Conservation (phyloP, 2,113 vertebrate genomes). For the Zosterops lateralis region DNA sequence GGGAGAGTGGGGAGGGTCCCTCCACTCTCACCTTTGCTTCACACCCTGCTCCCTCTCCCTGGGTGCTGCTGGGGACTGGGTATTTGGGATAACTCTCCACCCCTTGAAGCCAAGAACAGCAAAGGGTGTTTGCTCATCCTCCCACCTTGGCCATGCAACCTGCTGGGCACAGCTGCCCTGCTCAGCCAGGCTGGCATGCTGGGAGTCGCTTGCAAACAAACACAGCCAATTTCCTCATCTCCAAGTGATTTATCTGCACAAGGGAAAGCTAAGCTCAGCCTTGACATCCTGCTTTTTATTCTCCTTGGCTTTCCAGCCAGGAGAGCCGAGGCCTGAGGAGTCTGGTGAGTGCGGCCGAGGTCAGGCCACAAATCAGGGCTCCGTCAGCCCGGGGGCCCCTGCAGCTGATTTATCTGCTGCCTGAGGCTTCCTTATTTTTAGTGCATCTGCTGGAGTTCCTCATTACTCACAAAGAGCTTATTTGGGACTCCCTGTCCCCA, state of each 20-base stretch:
- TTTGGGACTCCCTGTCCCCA: not conserved
- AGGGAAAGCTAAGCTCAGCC: not conserved
- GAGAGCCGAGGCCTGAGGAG: rapidly evolving
- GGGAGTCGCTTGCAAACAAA: rapidly evolving
- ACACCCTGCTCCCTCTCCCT: not conserved
- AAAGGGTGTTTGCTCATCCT: not conserved
- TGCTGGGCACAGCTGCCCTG: rapidly evolving
- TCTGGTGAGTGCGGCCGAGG: not conserved
- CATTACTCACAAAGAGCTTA: not conserved
- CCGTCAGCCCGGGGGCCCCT: not conserved
- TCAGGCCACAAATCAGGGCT: not conserved
- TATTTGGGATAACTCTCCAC: not conserved
- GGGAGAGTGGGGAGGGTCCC: not conserved
- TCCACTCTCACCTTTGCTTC: not conserved
- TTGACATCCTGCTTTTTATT: not conserved
- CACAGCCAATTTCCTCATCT: not conserved
- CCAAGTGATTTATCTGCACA: constrained; percentile 17
- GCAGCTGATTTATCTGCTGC: constrained; percentile 4
- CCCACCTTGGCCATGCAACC: rapidly evolving
- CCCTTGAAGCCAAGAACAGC: not conserved
- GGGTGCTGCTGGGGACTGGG: not conserved
- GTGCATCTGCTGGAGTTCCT: not conserved
- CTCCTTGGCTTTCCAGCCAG: not conserved
- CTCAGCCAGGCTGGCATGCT: rapidly evolving
- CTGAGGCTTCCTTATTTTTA: constrained; percentile 32